Evolutionary conservation across 2,113 vertebrate genomes (phyloP).

Genomic region (Sialia sialis): DNA sequence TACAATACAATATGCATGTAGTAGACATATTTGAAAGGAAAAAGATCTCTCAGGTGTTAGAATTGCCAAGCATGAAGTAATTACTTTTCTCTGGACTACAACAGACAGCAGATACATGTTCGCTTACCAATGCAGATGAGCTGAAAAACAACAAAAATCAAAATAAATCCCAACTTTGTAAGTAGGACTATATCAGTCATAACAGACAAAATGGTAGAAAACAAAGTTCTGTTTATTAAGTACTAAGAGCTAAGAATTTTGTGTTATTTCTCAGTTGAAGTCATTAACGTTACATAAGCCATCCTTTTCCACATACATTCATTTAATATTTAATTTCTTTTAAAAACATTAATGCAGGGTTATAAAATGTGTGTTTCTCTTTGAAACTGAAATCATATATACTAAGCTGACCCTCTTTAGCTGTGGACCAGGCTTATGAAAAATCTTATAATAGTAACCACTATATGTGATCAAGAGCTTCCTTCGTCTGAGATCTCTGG

Average conservation of each 20-base stretch:
- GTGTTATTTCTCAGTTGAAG: constrained; percentile 24
- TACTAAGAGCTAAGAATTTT: constrained; percentile 40
- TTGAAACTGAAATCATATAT: constrained; percentile 40
- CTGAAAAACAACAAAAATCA: constrained; percentile 48
- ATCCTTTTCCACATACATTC: constrained; percentile 10
- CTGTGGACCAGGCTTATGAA: background rate
- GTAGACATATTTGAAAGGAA: background rate
- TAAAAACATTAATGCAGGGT: background rate
- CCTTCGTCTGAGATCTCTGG: background rate
- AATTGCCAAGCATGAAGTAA: background rate
- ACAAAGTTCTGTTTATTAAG: constrained; percentile 42
- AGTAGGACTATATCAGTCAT: constrained; percentile 8
- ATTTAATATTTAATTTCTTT: constrained; percentile 56
- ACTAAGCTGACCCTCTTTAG: background rate
- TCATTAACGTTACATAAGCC: constrained; percentile 42
- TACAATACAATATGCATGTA: background rate
- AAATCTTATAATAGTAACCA: background rate
- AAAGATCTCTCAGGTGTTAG: background rate
- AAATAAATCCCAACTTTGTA: constrained; percentile 47
- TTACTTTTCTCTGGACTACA: background rate
- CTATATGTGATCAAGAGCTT: background rate
- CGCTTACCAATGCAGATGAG: constrained; percentile 32
- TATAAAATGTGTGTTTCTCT: constrained; percentile 45
- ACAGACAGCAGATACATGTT: constrained; percentile 1
- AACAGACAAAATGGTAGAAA: constrained; percentile 59